Conservation (phyloP, 2,888 invertebrate species). For the Polyommatus iphigenia region DNA sequence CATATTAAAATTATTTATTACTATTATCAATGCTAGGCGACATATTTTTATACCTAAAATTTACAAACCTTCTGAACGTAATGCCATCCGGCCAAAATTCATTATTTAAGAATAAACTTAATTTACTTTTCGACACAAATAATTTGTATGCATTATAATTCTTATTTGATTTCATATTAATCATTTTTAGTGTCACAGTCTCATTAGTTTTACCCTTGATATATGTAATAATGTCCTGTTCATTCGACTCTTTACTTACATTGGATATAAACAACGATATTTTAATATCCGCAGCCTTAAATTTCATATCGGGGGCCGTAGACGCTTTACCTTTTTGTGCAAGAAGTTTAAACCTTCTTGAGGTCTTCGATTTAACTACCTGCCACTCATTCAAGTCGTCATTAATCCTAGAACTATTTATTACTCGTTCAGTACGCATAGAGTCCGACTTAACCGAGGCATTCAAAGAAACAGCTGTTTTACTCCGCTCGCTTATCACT, state of each 20-base stretch:
- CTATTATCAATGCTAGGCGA: neutral
- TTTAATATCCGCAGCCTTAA: slow-evolving; percentile 18
- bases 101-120: neutral
- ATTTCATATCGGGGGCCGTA: too few relatives aligned
- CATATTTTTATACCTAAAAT: neutral
- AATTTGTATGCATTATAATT: slow-evolving; percentile 40
- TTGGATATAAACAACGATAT: slow-evolving; percentile 11
- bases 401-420: too few relatives aligned
- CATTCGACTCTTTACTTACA: slow-evolving; percentile 8
- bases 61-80: neutral
- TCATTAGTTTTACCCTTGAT: slow-evolving; percentile 35
- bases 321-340: slow-evolving; percentile 9
- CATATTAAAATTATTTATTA: neutral
- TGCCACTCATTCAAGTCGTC: too few relatives aligned
- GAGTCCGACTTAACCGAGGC: too few relatives aligned
- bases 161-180: slow-evolving; percentile 34
- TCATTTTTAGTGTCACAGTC: slow-evolving; percentile 33
- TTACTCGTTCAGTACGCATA: too few relatives aligned
- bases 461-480: too few relatives aligned
- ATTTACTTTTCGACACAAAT: neutral
- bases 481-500: too few relatives aligned
- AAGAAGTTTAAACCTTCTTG: neutral
- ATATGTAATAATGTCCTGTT: slow-evolving; percentile 36
- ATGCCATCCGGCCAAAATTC: neutral
- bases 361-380: too few relatives aligned